These are phyloP conservation scores for Odontesthes bonariensis DNA, from an alignment of 2,113 vertebrate species.

Conservation along the genomic window DNA sequence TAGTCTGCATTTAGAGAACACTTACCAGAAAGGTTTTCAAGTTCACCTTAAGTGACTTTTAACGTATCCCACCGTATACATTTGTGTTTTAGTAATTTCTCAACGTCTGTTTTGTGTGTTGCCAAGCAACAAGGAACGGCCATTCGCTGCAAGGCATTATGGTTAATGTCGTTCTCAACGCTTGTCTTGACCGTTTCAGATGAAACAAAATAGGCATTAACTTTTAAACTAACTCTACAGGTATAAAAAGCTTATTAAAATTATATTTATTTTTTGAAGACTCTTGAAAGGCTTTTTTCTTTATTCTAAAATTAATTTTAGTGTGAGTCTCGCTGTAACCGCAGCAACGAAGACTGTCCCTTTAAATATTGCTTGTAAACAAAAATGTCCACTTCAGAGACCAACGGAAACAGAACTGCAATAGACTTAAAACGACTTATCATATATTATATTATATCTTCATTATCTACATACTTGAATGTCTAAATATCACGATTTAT, in stretches of 20 bases:
- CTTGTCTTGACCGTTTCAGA: neutral
- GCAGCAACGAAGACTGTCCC: neutral
- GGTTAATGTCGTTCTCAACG: slow-evolving; percentile 42
- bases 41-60: too few relatives aligned
- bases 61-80: too few relatives aligned
- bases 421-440: neutral
- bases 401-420: neutral
- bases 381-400: slow-evolving; percentile 25
- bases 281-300: too few relatives aligned
- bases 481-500: too few relatives aligned
- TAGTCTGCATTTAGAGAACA: neutral
- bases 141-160: slow-evolving; percentile 6
- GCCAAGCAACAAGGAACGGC: slow-evolving; percentile 37
- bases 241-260: too few relatives aligned
- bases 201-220: too few relatives aligned
- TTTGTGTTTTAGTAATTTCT: too few relatives aligned
- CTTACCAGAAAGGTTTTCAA: neutral
- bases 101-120: slow-evolving; percentile 32
- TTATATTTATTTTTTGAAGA: too few relatives aligned
- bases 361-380: slow-evolving; percentile 32
- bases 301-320: too few relatives aligned
- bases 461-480: too few relatives aligned
- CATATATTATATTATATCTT: too few relatives aligned
- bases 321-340: neutral
- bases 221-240: neutral